Percentiles rank a stretch among this genome's conserved stretches.
phyloP scores from a whole-genome alignment of 2,113 vertebrate genomes.

The Daubentonia madagascariensis region DNA sequence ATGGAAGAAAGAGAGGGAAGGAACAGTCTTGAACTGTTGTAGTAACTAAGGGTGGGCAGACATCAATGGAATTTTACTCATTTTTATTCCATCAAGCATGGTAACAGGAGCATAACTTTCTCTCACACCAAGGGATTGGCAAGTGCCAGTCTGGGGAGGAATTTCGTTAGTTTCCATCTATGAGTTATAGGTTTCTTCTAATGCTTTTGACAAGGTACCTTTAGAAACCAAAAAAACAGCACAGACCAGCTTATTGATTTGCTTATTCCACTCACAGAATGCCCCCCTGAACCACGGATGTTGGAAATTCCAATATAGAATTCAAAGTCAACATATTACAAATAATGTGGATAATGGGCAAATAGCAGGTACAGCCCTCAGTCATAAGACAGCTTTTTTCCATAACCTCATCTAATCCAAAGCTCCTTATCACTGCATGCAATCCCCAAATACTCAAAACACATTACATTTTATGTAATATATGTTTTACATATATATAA shows the following conservation, averaged over 20 bases:
- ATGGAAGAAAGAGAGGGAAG: not conserved
- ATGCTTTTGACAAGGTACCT: not conserved
- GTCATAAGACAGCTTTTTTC: not conserved
- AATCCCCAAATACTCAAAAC: not conserved
- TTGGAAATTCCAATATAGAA: not conserved
- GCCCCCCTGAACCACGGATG: not conserved
- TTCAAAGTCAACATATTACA: not conserved
- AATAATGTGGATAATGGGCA: not conserved
- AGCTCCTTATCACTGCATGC: not conserved
- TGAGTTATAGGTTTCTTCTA: not conserved
- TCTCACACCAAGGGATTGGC: not conserved
- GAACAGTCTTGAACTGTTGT: not conserved
- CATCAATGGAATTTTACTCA: not conserved
- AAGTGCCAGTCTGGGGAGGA: not conserved
- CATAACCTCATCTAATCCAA: not conserved
- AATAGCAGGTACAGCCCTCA: not conserved
- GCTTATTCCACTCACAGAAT: slow-evolving; percentile 2
- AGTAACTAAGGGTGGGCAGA: not conserved
- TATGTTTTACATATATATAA: not conserved
- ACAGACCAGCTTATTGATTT: not conserved
- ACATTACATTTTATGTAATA: not conserved
- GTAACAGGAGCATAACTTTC: not conserved
- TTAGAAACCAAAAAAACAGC: not conserved
- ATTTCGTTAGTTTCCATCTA: not conserved
- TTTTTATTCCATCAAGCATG: not conserved